phyloP scores from a whole-genome alignment of 2,797 vertebrate genomes.

The Cygnus olor region DNA sequence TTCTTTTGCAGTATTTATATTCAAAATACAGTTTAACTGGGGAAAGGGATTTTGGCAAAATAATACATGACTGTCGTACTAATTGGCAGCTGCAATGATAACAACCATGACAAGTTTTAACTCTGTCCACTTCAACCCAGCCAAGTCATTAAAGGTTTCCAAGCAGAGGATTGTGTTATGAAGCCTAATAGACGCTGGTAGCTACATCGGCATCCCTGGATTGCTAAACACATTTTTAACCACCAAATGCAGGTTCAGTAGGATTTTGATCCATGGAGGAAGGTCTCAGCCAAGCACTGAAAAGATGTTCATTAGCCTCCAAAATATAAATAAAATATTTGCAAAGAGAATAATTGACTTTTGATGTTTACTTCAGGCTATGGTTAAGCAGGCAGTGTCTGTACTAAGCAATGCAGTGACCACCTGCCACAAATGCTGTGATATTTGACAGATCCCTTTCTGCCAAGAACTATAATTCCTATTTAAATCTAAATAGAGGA shows the following conservation, averaged over 20 bases:
- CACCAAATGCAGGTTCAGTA: slow-evolving; percentile 19
- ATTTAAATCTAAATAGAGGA: slow-evolving; percentile 72
- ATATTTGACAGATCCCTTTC: slow-evolving; percentile 67
- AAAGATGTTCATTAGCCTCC: slow-evolving; percentile 55
- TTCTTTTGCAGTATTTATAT: slow-evolving; percentile 22
- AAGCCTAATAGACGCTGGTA: not conserved
- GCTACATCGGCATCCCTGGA: not conserved
- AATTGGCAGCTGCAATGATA: slow-evolving; percentile 64
- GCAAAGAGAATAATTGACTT: slow-evolving; percentile 71
- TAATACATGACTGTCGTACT: slow-evolving; percentile 46
- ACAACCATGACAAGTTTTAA: slow-evolving; percentile 64
- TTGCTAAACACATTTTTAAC: not conserved
- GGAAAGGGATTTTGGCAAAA: slow-evolving; percentile 50
- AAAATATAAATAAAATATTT: slow-evolving; percentile 73
- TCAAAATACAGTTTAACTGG: slow-evolving; percentile 60
- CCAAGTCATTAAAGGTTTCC: slow-evolving; percentile 57
- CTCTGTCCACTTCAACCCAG: slow-evolving; percentile 55
- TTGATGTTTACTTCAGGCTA: slow-evolving; percentile 66
- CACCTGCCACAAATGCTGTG: slow-evolving; percentile 70
- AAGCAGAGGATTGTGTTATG: slow-evolving; percentile 27
- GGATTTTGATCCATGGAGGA: slow-evolving; percentile 39
- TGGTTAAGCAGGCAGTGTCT: slow-evolving; percentile 63
- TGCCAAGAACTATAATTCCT: slow-evolving; percentile 69
- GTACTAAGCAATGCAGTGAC: slow-evolving; percentile 61
- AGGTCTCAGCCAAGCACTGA: slow-evolving; percentile 29